Evolutionary conservation across 92 coral and sea anemone genomes (phyloP).

Genomic region (Pocillopora grandis): DNA sequence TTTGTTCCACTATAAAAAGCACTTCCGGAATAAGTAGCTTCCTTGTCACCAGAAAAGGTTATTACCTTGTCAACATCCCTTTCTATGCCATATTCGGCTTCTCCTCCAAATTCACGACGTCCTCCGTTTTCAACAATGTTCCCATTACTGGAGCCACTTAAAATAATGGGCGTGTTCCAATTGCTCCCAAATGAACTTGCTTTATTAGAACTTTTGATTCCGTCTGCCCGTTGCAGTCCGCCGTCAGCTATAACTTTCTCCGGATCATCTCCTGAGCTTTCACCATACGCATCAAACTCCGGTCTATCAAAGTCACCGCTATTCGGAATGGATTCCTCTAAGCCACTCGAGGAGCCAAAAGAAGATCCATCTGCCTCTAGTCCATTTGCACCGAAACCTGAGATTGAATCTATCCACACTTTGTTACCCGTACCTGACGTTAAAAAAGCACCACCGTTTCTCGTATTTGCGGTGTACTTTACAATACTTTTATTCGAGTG

Average conservation of each 20-base stretch:
- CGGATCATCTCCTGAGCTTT: neutral
- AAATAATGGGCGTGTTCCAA: neutral
- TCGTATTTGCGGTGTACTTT: neutral
- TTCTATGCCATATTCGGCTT: neutral
- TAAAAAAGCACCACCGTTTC: neutral
- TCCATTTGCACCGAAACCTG: neutral
- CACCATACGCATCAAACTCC: too few species aligned
- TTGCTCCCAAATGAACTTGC: too few species aligned
- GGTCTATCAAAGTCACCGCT: neutral
- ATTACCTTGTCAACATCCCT: neutral
- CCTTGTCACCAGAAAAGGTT: neutral
- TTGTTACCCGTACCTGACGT: neutral
- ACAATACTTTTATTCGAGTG: neutral
- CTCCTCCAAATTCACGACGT: conserved; percentile 23
- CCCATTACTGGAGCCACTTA: conserved; percentile 4
- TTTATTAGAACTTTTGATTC: too few species aligned
- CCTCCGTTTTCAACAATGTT: neutral
- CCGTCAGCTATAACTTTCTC: too few species aligned
- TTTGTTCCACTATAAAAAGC: neutral
- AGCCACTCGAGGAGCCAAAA: neutral
- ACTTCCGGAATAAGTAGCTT: neutral
- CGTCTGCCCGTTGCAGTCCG: neutral
- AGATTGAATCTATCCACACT: neutral
- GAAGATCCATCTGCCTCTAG: conserved; percentile 2
- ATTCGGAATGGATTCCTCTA: neutral